Percentiles rank a stretch among this genome's conserved stretches.
Evolutionary conservation across 2,797 vertebrate species (phyloP).

Genomic region (Myripristis murdjan): DNA sequence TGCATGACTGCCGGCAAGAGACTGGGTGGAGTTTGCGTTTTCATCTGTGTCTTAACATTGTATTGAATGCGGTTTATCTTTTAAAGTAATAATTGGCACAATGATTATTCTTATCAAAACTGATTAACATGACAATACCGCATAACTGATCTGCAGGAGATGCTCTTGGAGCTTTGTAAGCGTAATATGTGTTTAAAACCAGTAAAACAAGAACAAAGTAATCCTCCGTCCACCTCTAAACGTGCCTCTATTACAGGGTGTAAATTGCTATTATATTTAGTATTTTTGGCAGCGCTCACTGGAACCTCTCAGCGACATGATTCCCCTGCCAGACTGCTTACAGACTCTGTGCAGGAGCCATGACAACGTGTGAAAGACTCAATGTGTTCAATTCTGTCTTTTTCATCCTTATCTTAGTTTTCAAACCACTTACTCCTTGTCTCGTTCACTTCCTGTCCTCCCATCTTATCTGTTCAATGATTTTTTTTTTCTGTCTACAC

Average conservation of each 20-base stretch:
- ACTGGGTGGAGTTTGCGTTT: not conserved
- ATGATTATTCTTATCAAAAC: not conserved
- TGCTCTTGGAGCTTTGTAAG: no score
- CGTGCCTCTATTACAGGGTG: not conserved
- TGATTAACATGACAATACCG: no score
- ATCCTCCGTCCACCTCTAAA: not conserved
- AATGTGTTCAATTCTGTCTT: conserved; percentile 20
- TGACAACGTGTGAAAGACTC: conserved; percentile 46
- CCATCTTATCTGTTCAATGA: not conserved
- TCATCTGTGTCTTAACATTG: not conserved
- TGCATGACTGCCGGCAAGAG: conserved; percentile 10
- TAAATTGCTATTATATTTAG: not conserved
- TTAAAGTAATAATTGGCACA: not conserved
- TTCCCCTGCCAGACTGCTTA: conserved; percentile 16
- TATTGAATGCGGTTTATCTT: not conserved
- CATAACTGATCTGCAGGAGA: no score
- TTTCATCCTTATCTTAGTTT: conserved; percentile 5
- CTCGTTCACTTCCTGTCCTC: not conserved
- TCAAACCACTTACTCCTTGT: not conserved
- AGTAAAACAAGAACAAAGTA: no score
- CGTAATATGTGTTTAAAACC: no score
- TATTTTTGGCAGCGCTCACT: not conserved
- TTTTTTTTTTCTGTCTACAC: not conserved
- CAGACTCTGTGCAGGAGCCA: conserved; percentile 11
- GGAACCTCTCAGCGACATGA: not conserved